Conservation (phyloP, 2,888 invertebrate species). For the Noctua comes region DNA sequence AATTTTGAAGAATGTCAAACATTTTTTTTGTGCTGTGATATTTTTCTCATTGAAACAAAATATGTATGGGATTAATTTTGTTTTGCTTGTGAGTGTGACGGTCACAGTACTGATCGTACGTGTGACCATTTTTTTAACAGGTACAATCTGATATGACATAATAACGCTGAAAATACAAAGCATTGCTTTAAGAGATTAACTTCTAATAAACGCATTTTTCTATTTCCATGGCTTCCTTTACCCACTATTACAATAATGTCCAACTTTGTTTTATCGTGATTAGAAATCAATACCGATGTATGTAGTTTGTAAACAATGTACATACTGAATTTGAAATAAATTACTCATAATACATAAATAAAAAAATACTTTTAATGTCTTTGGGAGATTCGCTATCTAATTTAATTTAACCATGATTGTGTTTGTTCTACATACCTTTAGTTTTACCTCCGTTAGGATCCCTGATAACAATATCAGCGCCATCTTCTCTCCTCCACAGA, state of each 20-base stretch:
- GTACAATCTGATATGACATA: neutral
- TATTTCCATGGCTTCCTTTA: neutral
- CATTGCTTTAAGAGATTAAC: neutral
- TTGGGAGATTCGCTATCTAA: neutral
- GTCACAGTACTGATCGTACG: neutral
- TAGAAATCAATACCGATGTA: neutral
- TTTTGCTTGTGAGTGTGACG: neutral
- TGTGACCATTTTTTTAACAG: neutral
- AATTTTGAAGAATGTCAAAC: conserved; percentile 24
- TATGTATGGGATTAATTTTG: neutral
- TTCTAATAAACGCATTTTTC: neutral
- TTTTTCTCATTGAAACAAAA: conserved; percentile 11
- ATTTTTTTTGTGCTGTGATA: conserved; percentile 3
- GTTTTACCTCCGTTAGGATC: conserved; percentile 92
- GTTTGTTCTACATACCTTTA: conserved; percentile 83
- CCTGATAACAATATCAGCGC: conserved; percentile 94
- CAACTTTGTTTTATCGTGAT: neutral
- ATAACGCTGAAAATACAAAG: neutral
- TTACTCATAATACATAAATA: too few relatives aligned
- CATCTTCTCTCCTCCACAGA: conserved; percentile 96
- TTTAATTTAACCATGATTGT: neutral
- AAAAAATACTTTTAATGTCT: neutral
- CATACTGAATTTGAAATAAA: too few relatives aligned
- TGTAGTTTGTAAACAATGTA: too few relatives aligned
- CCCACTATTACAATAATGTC: neutral